A percentile compares a stretch with the other conserved stretches of the same genome.
phyloP scores from a whole-genome alignment of 2,797 vertebrate species.

The Lacerta bilineata region DNA sequence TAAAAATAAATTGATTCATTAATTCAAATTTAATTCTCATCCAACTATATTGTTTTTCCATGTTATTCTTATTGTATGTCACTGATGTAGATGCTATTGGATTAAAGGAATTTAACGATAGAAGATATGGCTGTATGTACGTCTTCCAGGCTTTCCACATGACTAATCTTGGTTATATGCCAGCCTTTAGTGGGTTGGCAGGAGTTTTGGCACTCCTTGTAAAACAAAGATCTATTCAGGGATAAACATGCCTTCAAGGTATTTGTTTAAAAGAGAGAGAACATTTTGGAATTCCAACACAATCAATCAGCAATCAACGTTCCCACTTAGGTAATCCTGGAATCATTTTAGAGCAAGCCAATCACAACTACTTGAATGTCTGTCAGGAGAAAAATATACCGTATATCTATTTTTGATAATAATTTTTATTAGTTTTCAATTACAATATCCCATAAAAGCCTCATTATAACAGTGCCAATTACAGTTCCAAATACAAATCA shows the following conservation, averaged over 20 bases:
- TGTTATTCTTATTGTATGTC: too few relatives aligned
- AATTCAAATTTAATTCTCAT: too few relatives aligned
- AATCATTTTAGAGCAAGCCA: background rate
- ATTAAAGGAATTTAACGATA: too few relatives aligned
- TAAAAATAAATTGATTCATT: too few relatives aligned
- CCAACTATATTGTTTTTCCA: too few relatives aligned
- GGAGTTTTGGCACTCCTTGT: background rate
- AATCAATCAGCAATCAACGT: background rate
- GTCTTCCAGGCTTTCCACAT: background rate
- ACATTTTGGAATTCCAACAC: background rate
- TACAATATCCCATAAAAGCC: too few relatives aligned
- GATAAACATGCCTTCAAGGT: background rate
- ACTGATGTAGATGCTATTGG: too few relatives aligned
- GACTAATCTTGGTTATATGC: background rate
- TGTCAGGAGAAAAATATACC: background rate
- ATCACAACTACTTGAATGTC: background rate
- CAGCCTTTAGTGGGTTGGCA: background rate
- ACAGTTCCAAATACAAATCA: too few relatives aligned
- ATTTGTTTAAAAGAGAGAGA: background rate
- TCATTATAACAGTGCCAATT: too few relatives aligned
- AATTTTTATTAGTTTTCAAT: too few relatives aligned
- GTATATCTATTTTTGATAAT: too few relatives aligned
- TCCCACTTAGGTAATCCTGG: background rate
- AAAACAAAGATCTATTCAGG: background rate
- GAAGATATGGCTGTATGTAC: background rate